phyloP scores from a whole-genome alignment of 1,140 invertebrate species.

The Tribolium madens region DNA sequence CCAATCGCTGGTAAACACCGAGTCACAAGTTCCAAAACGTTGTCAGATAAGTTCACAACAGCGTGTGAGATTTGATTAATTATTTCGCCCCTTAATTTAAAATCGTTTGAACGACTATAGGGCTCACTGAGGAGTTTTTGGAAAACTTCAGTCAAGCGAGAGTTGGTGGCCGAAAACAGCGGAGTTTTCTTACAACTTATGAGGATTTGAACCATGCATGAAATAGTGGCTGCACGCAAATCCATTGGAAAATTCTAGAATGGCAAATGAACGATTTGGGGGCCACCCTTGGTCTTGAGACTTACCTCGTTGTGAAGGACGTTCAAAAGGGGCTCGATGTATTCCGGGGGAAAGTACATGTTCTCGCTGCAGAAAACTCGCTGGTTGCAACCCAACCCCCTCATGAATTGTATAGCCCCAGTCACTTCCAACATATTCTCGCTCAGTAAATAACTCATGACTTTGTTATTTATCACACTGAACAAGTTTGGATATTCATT shows the following conservation, averaged over 20 bases:
- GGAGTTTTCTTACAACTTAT: conserved; percentile 11
- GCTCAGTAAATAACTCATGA: conserved; percentile 24
- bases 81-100: conserved; percentile 26
- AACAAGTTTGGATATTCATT: conserved; percentile 35
- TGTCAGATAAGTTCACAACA: not conserved
- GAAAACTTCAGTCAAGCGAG: conserved; percentile 21
- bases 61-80: conserved; percentile 2
- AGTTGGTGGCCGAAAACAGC: not conserved
- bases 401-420: conserved; percentile 29
- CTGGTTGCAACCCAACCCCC: not conserved
- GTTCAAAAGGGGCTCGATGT: conserved; percentile 9
- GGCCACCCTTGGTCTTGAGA: not conserved
- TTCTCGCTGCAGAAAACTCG: conserved; percentile 12
- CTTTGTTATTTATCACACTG: conserved; percentile 12
- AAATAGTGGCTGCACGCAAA: not conserved
- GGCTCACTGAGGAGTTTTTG: conserved; percentile 28
- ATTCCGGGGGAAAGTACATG: conserved; percentile 24
- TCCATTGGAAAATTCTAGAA: conserved; percentile 15
- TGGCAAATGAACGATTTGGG: not conserved
- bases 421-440: not conserved
- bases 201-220: conserved; percentile 18
- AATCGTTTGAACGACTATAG: conserved; percentile 12
- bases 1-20: conserved; percentile 26
- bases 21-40: conserved; percentile 3
- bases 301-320: conserved; percentile 25